These are phyloP conservation scores for Poecilia picta DNA, from an alignment of 2,797 vertebrate genomes.

Conservation along the genomic window DNA sequence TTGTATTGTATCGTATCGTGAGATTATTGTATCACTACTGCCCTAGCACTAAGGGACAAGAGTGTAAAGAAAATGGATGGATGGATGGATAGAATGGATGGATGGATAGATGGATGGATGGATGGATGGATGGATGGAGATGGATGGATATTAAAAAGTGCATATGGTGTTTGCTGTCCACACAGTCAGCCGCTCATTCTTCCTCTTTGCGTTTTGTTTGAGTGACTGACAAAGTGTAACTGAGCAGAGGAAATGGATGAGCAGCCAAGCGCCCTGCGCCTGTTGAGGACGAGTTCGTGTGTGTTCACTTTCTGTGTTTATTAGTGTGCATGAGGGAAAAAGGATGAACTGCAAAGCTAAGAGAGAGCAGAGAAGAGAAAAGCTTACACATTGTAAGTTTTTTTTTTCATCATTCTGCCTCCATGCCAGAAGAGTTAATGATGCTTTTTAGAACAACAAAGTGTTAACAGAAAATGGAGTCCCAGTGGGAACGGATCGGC, in stretches of 20 bases:
- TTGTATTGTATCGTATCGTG: too few relatives aligned
- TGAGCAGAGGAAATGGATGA: constrained; percentile 38
- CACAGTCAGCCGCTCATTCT: constrained; percentile 30
- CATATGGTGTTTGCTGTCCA: constrained; percentile 15
- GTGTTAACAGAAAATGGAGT: constrained; percentile 36
- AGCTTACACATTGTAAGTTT: constrained; percentile 12
- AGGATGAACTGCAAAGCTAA: constrained; percentile 24
- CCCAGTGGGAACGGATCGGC: constrained; percentile 13
- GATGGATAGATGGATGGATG: too few relatives aligned
- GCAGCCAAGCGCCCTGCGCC: constrained; percentile 33
- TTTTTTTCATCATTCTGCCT: constrained; percentile 34
- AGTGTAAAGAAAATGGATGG: too few relatives aligned
- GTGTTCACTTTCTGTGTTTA: constrained; percentile 40
- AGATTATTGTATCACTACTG: too few relatives aligned
- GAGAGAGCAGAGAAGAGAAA: constrained; percentile 27
- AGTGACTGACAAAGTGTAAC: constrained; percentile 43
- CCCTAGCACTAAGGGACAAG: too few relatives aligned
- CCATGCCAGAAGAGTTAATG: constrained; percentile 43
- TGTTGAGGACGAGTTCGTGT: constrained; percentile 9
- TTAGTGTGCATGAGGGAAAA: constrained; percentile 14
- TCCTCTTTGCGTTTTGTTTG: constrained; percentile 21
- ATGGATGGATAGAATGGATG: too few relatives aligned
- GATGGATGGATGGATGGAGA: too few relatives aligned
- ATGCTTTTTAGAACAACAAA: constrained; percentile 46
- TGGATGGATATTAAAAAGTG: constrained; percentile 26